Percentiles rank a stretch among this genome's conserved stretches.
These are phyloP conservation scores for Sarcophaga peregrina DNA, from an alignment of 1,140 invertebrate genomes.

Conservation along the genomic window DNA sequence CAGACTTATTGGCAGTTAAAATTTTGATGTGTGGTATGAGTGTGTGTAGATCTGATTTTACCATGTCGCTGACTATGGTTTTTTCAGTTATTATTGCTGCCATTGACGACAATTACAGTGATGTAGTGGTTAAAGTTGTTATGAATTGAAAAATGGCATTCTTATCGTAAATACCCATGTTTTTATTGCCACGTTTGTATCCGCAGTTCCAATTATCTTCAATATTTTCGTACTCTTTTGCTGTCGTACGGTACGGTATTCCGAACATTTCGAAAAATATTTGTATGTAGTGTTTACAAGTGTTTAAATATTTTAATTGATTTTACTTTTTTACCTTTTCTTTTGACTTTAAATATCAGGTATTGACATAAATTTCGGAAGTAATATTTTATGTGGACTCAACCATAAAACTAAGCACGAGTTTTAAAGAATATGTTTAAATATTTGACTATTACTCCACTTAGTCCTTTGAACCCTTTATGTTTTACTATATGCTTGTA, in stretches of 20 bases:
- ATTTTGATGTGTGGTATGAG: no score
- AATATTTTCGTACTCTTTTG: neutral
- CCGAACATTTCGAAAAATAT: neutral
- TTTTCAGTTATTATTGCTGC: neutral
- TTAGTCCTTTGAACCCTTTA: neutral
- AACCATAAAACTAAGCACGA: neutral
- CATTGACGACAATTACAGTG: neutral
- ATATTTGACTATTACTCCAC: no score
- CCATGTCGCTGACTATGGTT: neutral
- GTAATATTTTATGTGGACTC: neutral
- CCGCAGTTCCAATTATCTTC: neutral
- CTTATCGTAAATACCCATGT: neutral
- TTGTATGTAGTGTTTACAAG: neutral
- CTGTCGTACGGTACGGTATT: neutral
- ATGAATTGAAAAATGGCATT: neutral
- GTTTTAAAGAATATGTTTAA: no score
- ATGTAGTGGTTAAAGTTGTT: conserved; percentile 2
- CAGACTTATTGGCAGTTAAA: neutral
- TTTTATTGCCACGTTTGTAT: neutral
- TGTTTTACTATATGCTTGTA: neutral
- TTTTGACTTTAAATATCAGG: neutral
- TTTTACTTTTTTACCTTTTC: neutral
- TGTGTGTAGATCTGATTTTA: neutral
- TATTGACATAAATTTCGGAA: neutral
- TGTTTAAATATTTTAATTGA: conserved; percentile 18